Evolutionary conservation across 2,888 invertebrate genomes (phyloP).

Genomic region (Acrocyrtus sp.): DNA sequence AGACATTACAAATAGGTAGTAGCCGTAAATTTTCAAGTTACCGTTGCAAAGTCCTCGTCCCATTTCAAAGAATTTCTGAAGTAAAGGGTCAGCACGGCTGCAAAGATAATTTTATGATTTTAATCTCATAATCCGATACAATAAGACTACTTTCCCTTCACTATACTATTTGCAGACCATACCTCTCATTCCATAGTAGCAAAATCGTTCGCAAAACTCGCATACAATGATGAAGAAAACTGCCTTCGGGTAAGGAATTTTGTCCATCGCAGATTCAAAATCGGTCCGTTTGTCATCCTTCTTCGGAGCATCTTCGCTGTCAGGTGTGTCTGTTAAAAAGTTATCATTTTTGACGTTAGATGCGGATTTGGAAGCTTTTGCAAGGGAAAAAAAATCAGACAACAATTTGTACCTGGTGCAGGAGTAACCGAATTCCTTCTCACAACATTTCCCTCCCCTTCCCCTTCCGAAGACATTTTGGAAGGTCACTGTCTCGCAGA

Average conservation of each 20-base stretch:
- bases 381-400: too few species aligned
- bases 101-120: too few species aligned
- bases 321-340: too few species aligned
- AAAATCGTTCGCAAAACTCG: slow-evolving; percentile 98
- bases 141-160: too few species aligned
- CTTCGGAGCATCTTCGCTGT: too few species aligned
- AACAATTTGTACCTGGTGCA: slow-evolving; percentile 1
- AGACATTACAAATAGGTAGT: neutral
- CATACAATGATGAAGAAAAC: slow-evolving; percentile 94
- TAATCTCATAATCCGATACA: too few species aligned
- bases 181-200: slow-evolving; percentile 97
- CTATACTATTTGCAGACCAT: slow-evolving; percentile 67
- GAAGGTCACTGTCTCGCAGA: too few species aligned
- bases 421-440: slow-evolving; percentile 29
- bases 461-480: slow-evolving; percentile 19
- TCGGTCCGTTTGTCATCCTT: neutral
- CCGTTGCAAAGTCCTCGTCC: slow-evolving; percentile 79
- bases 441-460: slow-evolving; percentile 13
- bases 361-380: too few species aligned
- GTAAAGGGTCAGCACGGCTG: slow-evolving; percentile 94
- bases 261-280: slow-evolving; percentile 36
- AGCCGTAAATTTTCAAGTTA: slow-evolving; percentile 65
- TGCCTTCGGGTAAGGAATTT: slow-evolving; percentile 78
- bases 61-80: slow-evolving; percentile 81
- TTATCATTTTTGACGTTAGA: too few species aligned